Evolutionary conservation across 1,140 invertebrate species (phyloP), one percentile per base, ranked within the genome.

Genomic region (Bombus consobrinus): DNA sequence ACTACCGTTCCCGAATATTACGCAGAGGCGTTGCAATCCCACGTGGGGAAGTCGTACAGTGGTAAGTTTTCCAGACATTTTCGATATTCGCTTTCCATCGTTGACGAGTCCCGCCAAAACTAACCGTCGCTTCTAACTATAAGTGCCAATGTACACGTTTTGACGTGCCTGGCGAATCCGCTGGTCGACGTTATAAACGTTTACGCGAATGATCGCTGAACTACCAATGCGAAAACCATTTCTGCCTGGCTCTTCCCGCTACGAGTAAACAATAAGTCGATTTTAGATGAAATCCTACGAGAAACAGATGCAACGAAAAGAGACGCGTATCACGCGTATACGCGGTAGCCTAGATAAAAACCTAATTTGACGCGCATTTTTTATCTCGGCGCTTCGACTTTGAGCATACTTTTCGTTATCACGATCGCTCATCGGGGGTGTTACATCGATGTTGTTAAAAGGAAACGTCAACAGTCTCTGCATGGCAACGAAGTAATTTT

Each of bases 21-120:
- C 12, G 95, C 95, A 0, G 95, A 96, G 9, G 96, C 96, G 77
- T 94, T 96, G 2, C 89, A 93, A 41, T 92, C 94, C 43, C 96
- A 96, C 84, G 87, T 95, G n/a, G 92, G 94, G 34, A 93, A 87
- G 73, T 89, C 89, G 43, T 96, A 96, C 82, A 94, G 96, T 92
- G 96, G 96, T 97, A 92, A 96, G 96, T 96, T 10, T 41, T 6
- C 12, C 28, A n/a, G 28, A 28, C 69, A n/a, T 72, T 43, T n/a
- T 39, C 18, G 10, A 39, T 32, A 37, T 68, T 25, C 37, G 37
- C 39, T 43, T 72, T n/a, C 5, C 5, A 39, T 15, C 39, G 18
- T 72, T 28, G 28, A 72, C 28, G 69, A 41, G 37, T 15, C 13
- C 39, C 25, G 12, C 37, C 4, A 39, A 72, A 10, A n/a, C 28